Percentiles rank a stretch among this genome's conserved stretches.
phyloP scores from a whole-genome alignment of 2,797 vertebrate species.

The Stomatorhinus walkeri region DNA sequence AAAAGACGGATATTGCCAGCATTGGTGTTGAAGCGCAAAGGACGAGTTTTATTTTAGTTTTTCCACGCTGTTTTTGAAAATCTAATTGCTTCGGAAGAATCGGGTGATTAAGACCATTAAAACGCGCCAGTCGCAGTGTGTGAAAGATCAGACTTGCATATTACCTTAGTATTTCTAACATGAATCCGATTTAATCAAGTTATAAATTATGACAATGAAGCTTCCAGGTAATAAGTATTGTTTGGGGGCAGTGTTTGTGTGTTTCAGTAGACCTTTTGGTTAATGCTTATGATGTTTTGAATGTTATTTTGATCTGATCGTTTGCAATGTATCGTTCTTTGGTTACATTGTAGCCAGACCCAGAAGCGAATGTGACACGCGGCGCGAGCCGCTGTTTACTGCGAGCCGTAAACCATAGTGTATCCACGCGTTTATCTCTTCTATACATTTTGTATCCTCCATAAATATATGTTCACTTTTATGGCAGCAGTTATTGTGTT shows the following conservation, averaged over 20 bases:
- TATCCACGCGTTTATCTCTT: background rate
- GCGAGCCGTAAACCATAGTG: background rate
- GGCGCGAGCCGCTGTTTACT: background rate
- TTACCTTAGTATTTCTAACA: background rate
- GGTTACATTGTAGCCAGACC: background rate
- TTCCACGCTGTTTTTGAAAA: background rate
- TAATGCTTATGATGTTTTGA: background rate
- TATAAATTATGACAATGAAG: background rate
- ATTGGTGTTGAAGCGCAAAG: background rate
- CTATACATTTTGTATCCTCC: background rate
- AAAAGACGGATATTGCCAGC: background rate
- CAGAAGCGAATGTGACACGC: background rate
- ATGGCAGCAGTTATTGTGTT: background rate
- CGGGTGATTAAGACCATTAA: background rate
- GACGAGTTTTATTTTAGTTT: background rate
- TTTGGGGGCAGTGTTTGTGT: background rate
- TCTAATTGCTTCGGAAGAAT: background rate
- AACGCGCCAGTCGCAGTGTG: background rate
- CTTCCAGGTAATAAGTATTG: background rate
- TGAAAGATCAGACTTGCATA: background rate
- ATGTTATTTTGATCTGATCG: background rate
- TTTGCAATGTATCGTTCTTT: background rate
- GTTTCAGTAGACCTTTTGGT: background rate
- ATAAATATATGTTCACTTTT: background rate
- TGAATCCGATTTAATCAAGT: background rate